These are phyloP conservation scores for Zaprionus davidi DNA, from an alignment of 1,140 invertebrate species.

Conservation along the genomic window DNA sequence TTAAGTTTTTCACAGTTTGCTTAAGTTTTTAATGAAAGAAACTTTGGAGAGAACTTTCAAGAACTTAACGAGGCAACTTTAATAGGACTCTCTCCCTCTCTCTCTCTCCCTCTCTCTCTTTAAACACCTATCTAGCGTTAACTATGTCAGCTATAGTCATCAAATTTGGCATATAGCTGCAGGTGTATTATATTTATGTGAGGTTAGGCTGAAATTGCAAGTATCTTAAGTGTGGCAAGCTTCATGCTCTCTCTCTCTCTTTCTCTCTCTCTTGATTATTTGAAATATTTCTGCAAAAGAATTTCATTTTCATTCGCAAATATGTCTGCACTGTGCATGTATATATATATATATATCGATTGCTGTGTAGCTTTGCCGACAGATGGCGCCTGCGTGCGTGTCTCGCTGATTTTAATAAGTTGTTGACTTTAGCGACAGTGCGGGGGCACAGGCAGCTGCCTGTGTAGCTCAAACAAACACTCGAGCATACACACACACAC, in stretches of 20 bases:
- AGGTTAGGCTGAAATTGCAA: neutral
- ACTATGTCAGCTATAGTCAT: neutral
- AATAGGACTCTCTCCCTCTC: too few species aligned
- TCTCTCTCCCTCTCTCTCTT: too few species aligned
- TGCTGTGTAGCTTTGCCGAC: constrained; percentile 15
- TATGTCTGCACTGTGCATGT: neutral
- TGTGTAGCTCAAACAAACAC: constrained; percentile 1
- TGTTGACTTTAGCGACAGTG: constrained; percentile 22
- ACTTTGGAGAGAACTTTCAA: too few species aligned
- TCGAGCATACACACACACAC: constrained; percentile 7
- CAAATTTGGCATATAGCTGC: neutral
- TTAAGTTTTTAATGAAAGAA: too few species aligned
- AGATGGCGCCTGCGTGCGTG: constrained; percentile 34
- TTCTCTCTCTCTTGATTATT: neutral
- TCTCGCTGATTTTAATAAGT: constrained; percentile 24
- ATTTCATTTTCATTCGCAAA: constrained; percentile 6
- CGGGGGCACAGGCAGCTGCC: neutral
- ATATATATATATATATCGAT: constrained; percentile 16
- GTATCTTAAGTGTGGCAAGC: neutral
- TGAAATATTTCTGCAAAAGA: neutral
- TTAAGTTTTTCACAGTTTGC: too few species aligned
- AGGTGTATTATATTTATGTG: neutral
- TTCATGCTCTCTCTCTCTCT: neutral
- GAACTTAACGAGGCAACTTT: too few species aligned
- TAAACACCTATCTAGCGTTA: neutral